phyloP scores from a whole-genome alignment of 2,888 invertebrate genomes.

The Temnothorax ravouxi region DNA sequence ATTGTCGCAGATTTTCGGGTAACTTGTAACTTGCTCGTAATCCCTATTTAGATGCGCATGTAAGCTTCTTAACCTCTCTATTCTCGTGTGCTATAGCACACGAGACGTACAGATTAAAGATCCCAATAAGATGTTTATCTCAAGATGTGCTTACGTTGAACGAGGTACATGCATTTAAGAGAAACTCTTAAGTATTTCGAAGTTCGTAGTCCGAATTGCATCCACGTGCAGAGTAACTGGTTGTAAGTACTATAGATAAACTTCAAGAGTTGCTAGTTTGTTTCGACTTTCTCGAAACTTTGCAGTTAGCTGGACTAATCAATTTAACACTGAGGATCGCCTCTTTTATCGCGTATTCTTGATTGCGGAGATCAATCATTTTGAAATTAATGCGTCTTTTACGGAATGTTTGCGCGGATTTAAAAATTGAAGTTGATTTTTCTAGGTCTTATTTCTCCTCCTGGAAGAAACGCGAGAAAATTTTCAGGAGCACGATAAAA shows the following conservation, averaged over 20 bases:
- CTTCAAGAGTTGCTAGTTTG: neutral
- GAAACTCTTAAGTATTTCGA: constrained; percentile 17
- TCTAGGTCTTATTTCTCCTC: neutral
- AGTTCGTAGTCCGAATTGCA: constrained; percentile 1
- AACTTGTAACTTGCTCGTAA: constrained; percentile 32
- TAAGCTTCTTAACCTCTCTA: neutral
- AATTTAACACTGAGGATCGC: constrained; percentile 22
- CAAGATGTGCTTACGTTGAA: constrained; percentile 11
- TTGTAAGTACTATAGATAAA: neutral
- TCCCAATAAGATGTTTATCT: constrained; percentile 33
- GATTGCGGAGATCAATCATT: constrained; percentile 24
- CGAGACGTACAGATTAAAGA: constrained; percentile 33
- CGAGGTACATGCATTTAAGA: constrained; percentile 8
- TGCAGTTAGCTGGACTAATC: constrained; percentile 23
- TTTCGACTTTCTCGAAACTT: constrained; percentile 31
- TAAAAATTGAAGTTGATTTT: constrained; percentile 8
- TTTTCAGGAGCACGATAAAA: constrained; percentile 25
- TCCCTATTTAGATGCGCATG: neutral
- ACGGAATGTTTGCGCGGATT: constrained; percentile 15
- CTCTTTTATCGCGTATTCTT: neutral
- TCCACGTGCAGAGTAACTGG: neutral
- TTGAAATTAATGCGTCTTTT: constrained; percentile 10
- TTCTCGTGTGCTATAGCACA: neutral
- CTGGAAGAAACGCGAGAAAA: neutral
- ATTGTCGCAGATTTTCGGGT: constrained; percentile 32